Conservation (phyloP, 2,888 invertebrate genomes). For the Carcina quercana region DNA sequence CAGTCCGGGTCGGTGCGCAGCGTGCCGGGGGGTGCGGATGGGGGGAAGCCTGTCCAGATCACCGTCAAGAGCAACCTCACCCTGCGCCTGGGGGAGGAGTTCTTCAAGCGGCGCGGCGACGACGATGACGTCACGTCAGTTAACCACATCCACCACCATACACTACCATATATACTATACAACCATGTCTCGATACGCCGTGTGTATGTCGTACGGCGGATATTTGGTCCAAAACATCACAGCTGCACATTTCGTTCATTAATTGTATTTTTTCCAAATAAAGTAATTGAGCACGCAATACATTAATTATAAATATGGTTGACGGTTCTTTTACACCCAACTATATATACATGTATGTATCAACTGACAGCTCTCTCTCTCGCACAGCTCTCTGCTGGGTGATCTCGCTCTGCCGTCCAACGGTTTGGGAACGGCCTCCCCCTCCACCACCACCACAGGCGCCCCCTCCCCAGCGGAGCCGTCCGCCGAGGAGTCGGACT, state of each 20-base stretch:
- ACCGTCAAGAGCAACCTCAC: constrained; percentile 57
- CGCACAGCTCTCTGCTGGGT: constrained; percentile 17
- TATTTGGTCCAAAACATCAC: too few relatives aligned
- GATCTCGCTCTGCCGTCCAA: too few relatives aligned
- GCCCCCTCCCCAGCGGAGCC: constrained; percentile 2
- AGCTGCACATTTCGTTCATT: too few relatives aligned
- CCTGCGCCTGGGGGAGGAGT: constrained; percentile 54
- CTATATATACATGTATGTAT: too few relatives aligned
- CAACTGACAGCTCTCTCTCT: neutral
- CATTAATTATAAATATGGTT: too few relatives aligned
- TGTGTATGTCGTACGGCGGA: too few relatives aligned
- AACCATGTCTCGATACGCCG: too few relatives aligned
- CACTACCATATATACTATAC: too few relatives aligned
- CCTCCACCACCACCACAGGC: constrained; percentile 14
- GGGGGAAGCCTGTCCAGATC: constrained; percentile 33
- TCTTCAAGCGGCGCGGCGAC: constrained; percentile 31
- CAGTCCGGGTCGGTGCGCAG: neutral
- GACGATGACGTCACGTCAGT: constrained; percentile 35
- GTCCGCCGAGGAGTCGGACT: constrained; percentile 1
- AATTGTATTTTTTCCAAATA: too few relatives aligned
- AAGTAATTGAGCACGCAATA: too few relatives aligned
- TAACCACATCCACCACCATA: neutral
- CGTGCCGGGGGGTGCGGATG: neutral
- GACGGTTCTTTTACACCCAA: too few relatives aligned
- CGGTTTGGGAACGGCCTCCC: too few relatives aligned